Evolutionary conservation across 1,140 invertebrate genomes (phyloP).

Genomic region (Paralvinella palmiformis): DNA sequence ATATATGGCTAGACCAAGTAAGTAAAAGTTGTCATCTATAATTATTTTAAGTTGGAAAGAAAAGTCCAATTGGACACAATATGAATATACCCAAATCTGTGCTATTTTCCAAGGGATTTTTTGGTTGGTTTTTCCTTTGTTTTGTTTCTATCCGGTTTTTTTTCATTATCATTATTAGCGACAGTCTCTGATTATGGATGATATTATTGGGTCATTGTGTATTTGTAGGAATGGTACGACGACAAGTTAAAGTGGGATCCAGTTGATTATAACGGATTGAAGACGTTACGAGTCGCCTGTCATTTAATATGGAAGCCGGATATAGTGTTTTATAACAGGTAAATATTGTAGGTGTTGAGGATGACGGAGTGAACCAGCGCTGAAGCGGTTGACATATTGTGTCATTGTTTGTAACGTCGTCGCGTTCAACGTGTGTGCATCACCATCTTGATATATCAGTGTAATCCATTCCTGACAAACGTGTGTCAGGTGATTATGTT

Average conservation of each 20-base stretch:
- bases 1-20: conserved; percentile 55
- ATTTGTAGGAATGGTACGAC: conserved; percentile 54
- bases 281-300: conserved; percentile 53
- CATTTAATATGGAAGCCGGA: conserved; percentile 56
- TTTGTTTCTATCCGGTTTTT: not conserved
- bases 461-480: too few species aligned
- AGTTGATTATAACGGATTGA: conserved; percentile 50
- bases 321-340: conserved; percentile 58
- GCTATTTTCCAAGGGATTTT: not conserved
- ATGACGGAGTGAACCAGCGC: too few species aligned
- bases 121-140: not conserved
- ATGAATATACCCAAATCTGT: too few species aligned
- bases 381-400: too few species aligned
- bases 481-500: too few species aligned
- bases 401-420: too few species aligned
- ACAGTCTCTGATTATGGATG: not conserved
- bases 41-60: not conserved
- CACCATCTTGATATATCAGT: too few species aligned
- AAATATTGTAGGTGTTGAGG: too few species aligned
- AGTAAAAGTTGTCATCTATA: conserved; percentile 16
- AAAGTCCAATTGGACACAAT: too few species aligned
- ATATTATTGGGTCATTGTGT: not conserved
- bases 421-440: too few species aligned
- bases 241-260: conserved; percentile 55
- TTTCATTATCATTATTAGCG: not conserved